These are phyloP conservation scores for Eulithis prunata DNA, from an alignment of 2,888 invertebrate species.

Conservation along the genomic window DNA sequence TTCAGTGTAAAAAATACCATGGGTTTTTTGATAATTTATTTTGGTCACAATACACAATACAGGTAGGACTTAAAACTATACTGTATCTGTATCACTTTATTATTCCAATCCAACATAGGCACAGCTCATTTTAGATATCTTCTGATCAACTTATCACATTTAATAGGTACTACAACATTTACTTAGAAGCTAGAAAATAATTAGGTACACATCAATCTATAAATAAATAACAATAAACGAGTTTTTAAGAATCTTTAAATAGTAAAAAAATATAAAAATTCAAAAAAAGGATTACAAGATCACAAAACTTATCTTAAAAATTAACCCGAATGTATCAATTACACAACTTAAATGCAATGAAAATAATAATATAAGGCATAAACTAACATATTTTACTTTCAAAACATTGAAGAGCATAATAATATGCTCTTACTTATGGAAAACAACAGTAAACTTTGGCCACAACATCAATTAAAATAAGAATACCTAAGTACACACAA, in stretches of 20 bases:
- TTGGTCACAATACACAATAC: conserved; percentile 32
- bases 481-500: conserved; percentile 18
- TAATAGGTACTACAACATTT: conserved; percentile 17
- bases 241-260: conserved; percentile 1
- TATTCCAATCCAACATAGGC: conserved; percentile 18
- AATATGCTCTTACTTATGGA: neutral
- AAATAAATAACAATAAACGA: conserved; percentile 11
- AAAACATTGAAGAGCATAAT: conserved; percentile 4
- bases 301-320: conserved; percentile 8
- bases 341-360: conserved; percentile 24
- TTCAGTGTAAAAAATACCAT: conserved; percentile 3
- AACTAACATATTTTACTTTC: conserved; percentile 4
- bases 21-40: conserved; percentile 33
- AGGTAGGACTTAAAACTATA: conserved; percentile 15
- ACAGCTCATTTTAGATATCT: conserved; percentile 17
- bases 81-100: neutral
- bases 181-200: conserved; percentile 9
- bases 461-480: conserved; percentile 25
- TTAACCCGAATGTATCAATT: conserved; percentile 12
- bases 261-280: conserved; percentile 9
- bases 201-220: neutral
- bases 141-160: conserved; percentile 12
- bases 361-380: neutral
- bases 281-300: conserved; percentile 6
- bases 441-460: conserved; percentile 31